Conservation (phyloP, 2,797 vertebrate genomes). For the Sardinella longiceps region DNA sequence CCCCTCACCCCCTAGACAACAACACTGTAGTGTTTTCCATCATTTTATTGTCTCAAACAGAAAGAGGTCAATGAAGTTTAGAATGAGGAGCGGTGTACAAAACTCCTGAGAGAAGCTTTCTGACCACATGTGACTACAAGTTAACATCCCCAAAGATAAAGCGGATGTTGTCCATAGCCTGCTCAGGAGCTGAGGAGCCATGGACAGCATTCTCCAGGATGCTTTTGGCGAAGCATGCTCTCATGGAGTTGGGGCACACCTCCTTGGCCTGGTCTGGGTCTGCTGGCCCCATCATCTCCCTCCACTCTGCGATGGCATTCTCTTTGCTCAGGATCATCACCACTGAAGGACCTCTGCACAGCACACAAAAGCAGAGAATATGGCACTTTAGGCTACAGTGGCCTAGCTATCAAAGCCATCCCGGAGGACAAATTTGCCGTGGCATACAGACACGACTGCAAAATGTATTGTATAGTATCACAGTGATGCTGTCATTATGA, state of each 20-base stretch:
- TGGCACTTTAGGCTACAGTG: neutral
- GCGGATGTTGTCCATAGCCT: conserved; percentile 47
- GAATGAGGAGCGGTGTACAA: neutral
- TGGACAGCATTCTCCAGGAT: conserved; percentile 74
- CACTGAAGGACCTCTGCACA: conserved; percentile 71
- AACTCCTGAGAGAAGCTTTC: neutral
- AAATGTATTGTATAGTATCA: neutral
- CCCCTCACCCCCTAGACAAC: too few relatives aligned
- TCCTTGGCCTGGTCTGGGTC: conserved; percentile 70
- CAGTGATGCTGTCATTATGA: neutral
- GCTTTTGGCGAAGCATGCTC: conserved; percentile 69
- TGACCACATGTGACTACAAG: neutral
- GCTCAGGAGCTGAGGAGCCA: conserved; percentile 58
- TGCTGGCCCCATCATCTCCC: conserved; percentile 69
- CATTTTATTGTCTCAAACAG: neutral
- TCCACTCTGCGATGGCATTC: conserved; percentile 78
- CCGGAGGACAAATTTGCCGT: neutral
- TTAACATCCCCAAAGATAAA: conserved; percentile 40
- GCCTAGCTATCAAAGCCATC: neutral
- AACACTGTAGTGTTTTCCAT: neutral
- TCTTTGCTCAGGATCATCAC: conserved; percentile 76
- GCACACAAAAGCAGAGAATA: neutral
- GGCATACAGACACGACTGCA: neutral
- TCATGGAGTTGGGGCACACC: conserved; percentile 64
- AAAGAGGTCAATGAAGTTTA: neutral